Conservation (phyloP, 2,888 invertebrate species). For the Drosophila barbarae region DNA sequence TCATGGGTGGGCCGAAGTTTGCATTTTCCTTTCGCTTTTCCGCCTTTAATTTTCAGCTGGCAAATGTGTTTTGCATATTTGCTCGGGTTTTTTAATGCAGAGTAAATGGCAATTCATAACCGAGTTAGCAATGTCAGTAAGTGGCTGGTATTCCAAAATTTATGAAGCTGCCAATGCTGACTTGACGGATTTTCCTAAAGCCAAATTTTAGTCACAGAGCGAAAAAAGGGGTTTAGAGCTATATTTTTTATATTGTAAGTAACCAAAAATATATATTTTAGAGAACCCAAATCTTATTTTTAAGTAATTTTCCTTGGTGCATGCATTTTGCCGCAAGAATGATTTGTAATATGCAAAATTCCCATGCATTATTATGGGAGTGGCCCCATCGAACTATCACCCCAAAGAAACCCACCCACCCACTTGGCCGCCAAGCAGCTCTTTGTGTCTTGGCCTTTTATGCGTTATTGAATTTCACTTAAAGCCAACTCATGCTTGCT, state of each 20-base stretch:
- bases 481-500: constrained; percentile 55
- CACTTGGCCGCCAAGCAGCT: constrained; percentile 1
- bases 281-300: neutral
- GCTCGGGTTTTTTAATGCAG: constrained; percentile 38
- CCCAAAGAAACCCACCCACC: constrained; percentile 5
- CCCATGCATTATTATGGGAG: constrained; percentile 11
- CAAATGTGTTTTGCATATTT: constrained; percentile 54
- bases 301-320: constrained; percentile 9
- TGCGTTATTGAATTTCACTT: constrained; percentile 75
- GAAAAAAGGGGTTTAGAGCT: neutral
- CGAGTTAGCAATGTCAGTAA: constrained; percentile 17
- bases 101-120: constrained; percentile 37
- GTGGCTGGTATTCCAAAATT: constrained; percentile 12
- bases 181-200: constrained; percentile 18
- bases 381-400: constrained; percentile 13
- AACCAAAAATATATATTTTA: neutral
- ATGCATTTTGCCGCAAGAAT: constrained; percentile 32
- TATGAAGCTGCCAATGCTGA: constrained; percentile 27
- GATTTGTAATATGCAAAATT: constrained; percentile 44
- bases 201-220: constrained; percentile 12
- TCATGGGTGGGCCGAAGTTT: constrained; percentile 22
- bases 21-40: constrained; percentile 26
- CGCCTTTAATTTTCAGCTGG: constrained; percentile 28
- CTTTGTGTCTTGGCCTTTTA: constrained; percentile 64
- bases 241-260: neutral